phyloP scores from a whole-genome alignment of 2,888 invertebrate species.

The Harmothoe impar region DNA sequence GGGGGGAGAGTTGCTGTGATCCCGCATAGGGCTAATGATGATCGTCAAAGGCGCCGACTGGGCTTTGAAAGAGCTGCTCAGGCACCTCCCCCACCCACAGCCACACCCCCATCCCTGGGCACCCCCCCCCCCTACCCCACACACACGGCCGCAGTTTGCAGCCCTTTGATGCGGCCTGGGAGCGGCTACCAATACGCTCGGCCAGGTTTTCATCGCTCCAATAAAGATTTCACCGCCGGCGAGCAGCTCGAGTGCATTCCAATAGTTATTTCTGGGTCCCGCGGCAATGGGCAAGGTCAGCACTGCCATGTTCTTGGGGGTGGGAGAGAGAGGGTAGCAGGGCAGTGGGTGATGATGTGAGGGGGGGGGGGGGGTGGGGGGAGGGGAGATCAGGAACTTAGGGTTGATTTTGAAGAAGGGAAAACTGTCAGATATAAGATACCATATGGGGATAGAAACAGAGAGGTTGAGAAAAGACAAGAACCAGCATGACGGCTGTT shows the following conservation, averaged over 20 bases:
- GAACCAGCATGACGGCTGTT: no score
- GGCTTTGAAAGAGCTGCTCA: constrained; percentile 34
- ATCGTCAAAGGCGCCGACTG: neutral
- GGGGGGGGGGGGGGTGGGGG: no score
- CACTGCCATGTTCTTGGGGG: neutral
- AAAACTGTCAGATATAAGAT: no score
- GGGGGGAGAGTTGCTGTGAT: neutral
- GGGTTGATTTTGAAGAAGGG: neutral
- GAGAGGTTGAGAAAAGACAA: no score
- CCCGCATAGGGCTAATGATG: neutral
- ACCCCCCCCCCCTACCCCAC: neutral
- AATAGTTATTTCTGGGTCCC: constrained; percentile 22
- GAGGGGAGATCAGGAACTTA: neutral
- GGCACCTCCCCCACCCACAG: neutral
- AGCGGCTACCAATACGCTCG: constrained; percentile 1
- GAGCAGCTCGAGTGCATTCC: constrained; percentile 24
- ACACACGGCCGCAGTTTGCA: neutral
- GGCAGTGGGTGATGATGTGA: neutral
- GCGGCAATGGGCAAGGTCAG: neutral
- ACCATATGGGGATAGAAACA: no score
- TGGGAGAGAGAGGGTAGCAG: neutral
- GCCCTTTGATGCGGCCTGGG: constrained; percentile 42
- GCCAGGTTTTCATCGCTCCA: constrained; percentile 46
- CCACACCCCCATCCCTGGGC: no score
- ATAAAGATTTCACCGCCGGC: constrained; percentile 43